phyloP scores from a whole-genome alignment of 1,140 invertebrate species.

The Watersipora subatra region DNA sequence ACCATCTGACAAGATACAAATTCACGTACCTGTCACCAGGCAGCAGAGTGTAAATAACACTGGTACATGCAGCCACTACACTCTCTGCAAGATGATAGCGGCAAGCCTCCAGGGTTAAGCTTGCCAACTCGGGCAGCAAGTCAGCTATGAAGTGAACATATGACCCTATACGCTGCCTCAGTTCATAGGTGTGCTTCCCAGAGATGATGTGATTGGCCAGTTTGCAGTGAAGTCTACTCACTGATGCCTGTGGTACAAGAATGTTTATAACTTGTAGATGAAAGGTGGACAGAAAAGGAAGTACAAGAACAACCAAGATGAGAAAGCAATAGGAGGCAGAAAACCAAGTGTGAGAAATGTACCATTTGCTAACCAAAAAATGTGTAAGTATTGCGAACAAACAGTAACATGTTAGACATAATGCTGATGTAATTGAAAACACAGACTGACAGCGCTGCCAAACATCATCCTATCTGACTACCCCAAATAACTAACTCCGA shows the following conservation, averaged over 20 bases:
- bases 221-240: background rate
- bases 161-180: background rate
- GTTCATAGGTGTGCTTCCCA: background rate
- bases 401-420: background rate
- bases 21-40: too few relatives aligned
- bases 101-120: background rate
- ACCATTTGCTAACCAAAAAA: background rate
- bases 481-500: too few relatives aligned
- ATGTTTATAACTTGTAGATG: background rate
- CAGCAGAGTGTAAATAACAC: too few relatives aligned
- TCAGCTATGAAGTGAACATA: background rate
- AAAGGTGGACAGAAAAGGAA: background rate
- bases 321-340: background rate
- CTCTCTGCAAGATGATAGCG: background rate
- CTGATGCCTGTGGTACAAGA: background rate
- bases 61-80: too few relatives aligned
- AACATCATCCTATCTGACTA: too few relatives aligned
- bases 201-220: background rate
- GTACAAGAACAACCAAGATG: background rate
- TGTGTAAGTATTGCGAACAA: background rate
- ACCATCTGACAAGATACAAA: too few relatives aligned
- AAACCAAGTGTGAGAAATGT: background rate
- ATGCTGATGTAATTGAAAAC: background rate
- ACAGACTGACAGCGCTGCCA: too few relatives aligned
- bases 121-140: background rate